Evolutionary conservation across 1,140 invertebrate genomes (phyloP).

Genomic region (Centruroides vittatus): DNA sequence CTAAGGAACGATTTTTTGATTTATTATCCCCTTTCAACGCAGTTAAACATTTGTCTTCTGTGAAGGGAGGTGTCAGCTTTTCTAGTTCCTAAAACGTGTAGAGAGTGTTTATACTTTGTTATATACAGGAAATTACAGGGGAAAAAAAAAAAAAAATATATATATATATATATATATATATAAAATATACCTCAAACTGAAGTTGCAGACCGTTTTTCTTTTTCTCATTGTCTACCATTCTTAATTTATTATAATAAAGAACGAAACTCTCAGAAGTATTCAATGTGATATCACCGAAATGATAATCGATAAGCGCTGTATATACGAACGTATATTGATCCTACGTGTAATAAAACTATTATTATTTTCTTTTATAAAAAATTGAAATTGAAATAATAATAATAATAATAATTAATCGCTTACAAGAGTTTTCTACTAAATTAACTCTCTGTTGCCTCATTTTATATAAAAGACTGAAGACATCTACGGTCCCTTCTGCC

Average conservation of each 20-base stretch:
- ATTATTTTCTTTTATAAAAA: no score
- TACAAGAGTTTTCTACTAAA: conserved; percentile 36
- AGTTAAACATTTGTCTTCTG: not conserved
- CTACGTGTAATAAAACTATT: not conserved
- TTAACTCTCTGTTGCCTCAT: conserved; percentile 28
- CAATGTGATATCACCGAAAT: conserved; percentile 10
- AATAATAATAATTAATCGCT: not conserved
- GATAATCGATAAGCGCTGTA: conserved; percentile 10
- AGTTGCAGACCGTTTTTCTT: conserved; percentile 10
- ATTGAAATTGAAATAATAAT: not conserved
- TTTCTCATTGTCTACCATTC: not conserved
- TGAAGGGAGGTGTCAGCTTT: no score
- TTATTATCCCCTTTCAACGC: conserved; percentile 44
- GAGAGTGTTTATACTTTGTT: no score
- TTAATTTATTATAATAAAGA: conserved; percentile 11
- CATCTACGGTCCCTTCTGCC: conserved; percentile 25
- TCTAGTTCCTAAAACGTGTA: no score
- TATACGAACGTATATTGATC: conserved; percentile 14
- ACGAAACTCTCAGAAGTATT: conserved; percentile 5
- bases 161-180: not conserved
- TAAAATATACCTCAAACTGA: conserved; percentile 11
- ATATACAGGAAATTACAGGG: no score
- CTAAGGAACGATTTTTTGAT: conserved; percentile 60
- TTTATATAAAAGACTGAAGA: conserved; percentile 26
- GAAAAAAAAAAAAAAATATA: not conserved